Evolutionary conservation across 2,888 invertebrate species (phyloP), one percentile per base, ranked within the genome.

Genomic region (Limnephilus auricula): DNA sequence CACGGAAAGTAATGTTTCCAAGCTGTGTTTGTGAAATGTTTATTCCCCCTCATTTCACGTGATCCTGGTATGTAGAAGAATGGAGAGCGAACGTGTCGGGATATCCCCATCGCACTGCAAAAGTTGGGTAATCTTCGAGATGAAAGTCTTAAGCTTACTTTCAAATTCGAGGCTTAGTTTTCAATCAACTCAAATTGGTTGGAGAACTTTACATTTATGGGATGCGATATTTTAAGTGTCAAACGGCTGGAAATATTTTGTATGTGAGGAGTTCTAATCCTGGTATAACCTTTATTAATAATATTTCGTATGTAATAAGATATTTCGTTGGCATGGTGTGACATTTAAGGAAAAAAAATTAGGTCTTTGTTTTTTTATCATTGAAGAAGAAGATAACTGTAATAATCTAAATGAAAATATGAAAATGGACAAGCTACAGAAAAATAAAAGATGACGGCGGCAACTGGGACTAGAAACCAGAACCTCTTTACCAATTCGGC

Each of bases 151-250:
- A 91, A 92, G 92, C 91, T 92, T 92, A 92, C 92, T 92, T 92
- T 89, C 85, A 91, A 90, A 92, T 91, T 89, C 91, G 50, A 88
- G 91, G 92, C 92, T 92, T 91, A 92, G 91, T 92, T 92, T 92
- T 92, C 92, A 92, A 92, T 92, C 92, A 92, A 90, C 90, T 92
- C 92, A 91, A 92, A 92, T 92, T 92, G 92, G 92, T 90, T 92
- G 92, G 92, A 92, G 90, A 92, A 92, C 91, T 92, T 92, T 91
- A 92, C 91, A 92, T 92, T 92, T 90, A 92, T 92, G 91, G 90
- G 65, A 65, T 37, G 82, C 88, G 79, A 91, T 85, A 84, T 89
- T 84, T 65, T 34, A 89, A 91, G 91, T 92, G 90, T 92, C 92
- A 92, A 92, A 92, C 89, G 89, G 91, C 9, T 9, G 9, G 9